Base-by-base conservation (phyloP, 1,140 invertebrate genomes). In the Muscidifurax raptorellus region DNA sequence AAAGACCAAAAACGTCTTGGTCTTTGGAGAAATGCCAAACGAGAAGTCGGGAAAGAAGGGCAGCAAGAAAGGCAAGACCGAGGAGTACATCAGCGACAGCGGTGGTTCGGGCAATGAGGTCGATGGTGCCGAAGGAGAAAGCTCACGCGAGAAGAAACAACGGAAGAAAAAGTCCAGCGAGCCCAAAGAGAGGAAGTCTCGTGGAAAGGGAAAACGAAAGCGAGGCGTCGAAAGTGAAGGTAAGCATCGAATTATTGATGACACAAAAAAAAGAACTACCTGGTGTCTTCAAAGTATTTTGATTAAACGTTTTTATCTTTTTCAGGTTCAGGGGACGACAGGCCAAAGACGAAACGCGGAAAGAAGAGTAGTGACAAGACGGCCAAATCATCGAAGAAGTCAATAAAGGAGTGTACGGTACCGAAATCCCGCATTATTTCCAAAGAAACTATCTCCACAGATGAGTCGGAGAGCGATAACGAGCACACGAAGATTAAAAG, bases 391-490 rank as follows among this genome's bases (percentile, higher is more conserved):
- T 96, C 97, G 86, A 96, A 95, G 69, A 98, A 98, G 93, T 97
- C 98, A 90, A 32, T 30, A 0, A 85, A 85, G 52, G 80, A 82
- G 2, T 52, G 27, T 15, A 18, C 75, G 1, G 84, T 85, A 4
- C 74, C 84, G 2, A 96, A 97, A 74, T 94, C 96, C 27, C 96
- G 97, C 90, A 96, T 99, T 89, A 96, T 98, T 0, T 99, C 98
- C 0, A 99, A 99, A 92, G 98, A 97, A 85, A 98, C 97, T 0
- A 99, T 99, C 83, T 99, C 98, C 0, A 98, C 98, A 0, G 98
- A 97, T 88, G 98, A 98, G 89, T 98, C 97, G 0, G 97, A 98
- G 76, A 97, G 97, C 75, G 97, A 98, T 88, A 94, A 94, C 67
- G 93, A 94, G 83, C 94, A 94, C 85, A 94, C 94, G 79, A 95